Evolutionary conservation across 2,888 invertebrate genomes (phyloP).

Genomic region (Lucinisca nassula): DNA sequence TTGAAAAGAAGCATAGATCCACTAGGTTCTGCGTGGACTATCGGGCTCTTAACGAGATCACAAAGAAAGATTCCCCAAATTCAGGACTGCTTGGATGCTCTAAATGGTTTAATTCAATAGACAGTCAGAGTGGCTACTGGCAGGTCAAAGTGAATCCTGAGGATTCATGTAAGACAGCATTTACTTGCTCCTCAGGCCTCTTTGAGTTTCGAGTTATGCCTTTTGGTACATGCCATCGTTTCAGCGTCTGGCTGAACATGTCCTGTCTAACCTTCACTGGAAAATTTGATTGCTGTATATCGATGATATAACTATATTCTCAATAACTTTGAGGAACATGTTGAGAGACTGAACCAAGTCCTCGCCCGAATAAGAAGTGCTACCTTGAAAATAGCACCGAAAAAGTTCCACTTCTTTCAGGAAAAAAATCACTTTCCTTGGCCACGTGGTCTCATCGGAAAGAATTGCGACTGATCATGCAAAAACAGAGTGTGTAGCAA

Average conservation of each 20-base stretch:
- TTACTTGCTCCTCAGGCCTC: slow-evolving; percentile 32
- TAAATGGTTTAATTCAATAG: background rate
- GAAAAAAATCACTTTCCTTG: slow-evolving; percentile 41
- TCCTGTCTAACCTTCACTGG: slow-evolving; percentile 43
- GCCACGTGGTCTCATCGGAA: background rate
- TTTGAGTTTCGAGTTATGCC: slow-evolving; percentile 56
- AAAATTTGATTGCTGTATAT: slow-evolving; percentile 40
- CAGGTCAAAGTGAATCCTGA: slow-evolving; percentile 13
- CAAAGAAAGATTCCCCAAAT: background rate
- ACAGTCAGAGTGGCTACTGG: slow-evolving; percentile 8
- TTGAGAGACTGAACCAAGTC: background rate
- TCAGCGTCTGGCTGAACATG: slow-evolving; percentile 51
- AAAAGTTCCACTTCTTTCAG: slow-evolving; percentile 27
- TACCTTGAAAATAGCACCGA: slow-evolving; percentile 11
- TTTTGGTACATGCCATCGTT: slow-evolving; percentile 61
- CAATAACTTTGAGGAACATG: slow-evolving; percentile 22
- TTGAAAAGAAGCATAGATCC: slow-evolving; percentile 21
- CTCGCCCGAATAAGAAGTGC: background rate
- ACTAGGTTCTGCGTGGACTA: slow-evolving; percentile 32
- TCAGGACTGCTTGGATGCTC: background rate
- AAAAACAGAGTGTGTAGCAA: slow-evolving; percentile 55
- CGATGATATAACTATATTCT: slow-evolving; percentile 27
- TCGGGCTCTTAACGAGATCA: slow-evolving; percentile 14
- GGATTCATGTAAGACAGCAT: slow-evolving; percentile 35
- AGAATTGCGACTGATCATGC: slow-evolving; percentile 57